These are phyloP conservation scores for Elmis aenea DNA, from an alignment of 2,888 invertebrate genomes.

Conservation along the genomic window DNA sequence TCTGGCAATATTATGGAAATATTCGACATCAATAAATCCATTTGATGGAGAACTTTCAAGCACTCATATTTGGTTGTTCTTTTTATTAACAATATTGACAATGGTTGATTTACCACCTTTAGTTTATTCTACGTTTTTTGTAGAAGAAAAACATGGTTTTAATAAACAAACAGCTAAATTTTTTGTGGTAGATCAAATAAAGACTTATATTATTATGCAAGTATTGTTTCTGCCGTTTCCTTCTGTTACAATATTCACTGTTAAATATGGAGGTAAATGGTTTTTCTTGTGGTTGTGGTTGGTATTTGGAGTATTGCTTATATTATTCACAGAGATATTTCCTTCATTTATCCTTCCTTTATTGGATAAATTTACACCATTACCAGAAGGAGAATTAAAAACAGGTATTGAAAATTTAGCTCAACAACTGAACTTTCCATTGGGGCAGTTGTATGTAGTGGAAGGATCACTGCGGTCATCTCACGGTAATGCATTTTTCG, in stretches of 20 bases:
- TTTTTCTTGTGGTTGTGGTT: conserved; percentile 98
- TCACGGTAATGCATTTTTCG: conserved; percentile 98
- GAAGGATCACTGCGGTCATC: conserved; percentile 96
- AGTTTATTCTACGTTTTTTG: conserved; percentile 84
- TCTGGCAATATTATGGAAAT: conserved; percentile 65
- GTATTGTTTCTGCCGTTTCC: conserved; percentile 75
- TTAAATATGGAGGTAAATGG: conserved; percentile 86
- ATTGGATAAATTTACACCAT: conserved; percentile 94
- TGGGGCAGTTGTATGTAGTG: conserved; percentile 91
- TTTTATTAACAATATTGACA: conserved; percentile 64
- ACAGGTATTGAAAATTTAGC: conserved; percentile 85
- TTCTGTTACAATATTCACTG: conserved; percentile 72
- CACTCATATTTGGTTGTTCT: conserved; percentile 75
- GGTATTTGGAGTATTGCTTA: conserved; percentile 73
- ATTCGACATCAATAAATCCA: conserved; percentile 58
- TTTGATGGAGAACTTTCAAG: conserved; percentile 66
- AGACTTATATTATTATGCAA: conserved; percentile 74
- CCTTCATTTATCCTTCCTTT: conserved; percentile 95
- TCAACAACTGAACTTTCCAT: conserved; percentile 77
- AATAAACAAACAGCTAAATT: conserved; percentile 94
- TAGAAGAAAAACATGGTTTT: conserved; percentile 95
- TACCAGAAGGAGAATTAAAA: conserved; percentile 89
- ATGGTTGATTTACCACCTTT: conserved; percentile 74
- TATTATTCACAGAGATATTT: conserved; percentile 83
- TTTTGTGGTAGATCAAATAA: conserved; percentile 87